Base-by-base conservation (phyloP, 2,113 vertebrate genomes). In the Pollimyrus isidori region DNA sequence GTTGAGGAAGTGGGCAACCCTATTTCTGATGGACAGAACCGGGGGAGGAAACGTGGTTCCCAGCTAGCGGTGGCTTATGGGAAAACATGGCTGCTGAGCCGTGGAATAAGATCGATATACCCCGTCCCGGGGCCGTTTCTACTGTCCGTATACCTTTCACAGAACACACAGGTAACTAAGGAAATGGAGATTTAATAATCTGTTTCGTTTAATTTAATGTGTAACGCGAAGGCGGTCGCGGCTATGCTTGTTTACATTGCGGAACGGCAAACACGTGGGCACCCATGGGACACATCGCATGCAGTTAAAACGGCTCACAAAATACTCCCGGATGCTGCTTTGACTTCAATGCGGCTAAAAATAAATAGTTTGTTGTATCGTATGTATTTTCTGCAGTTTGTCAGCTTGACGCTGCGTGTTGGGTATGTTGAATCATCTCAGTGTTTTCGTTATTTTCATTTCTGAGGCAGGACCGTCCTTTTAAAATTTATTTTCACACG, bases 101-200 rank as follows among this genome's bases (percentile, higher is more conserved):
- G 10, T 94, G 94, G 93, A 94, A 94, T 89, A 93, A 88, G 89
- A 39, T 91, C 17, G 35, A 91, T n/a, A 88, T 94, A 87, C 90
- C 89, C 0, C 89, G 30, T 88, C 93, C 93, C 11, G 87, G 92
- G 21, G 90, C 90, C 35, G 46, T 86, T 23, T 92, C 91, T 13
- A 88, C 62, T 1, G 89, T 91, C 42, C 80, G 86, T 7, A 80
- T 94, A 35, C 49, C 35, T 0, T 91, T 91, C 88, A 83, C 19
- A 39, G 50, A 15, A 1, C 11, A 19, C 21, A 88, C 87, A 87
- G 93, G 94, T 94, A 92, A 69, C n/a, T 69, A 30, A 26, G 10
- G 10, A 30, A 26, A 30, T 30, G 13, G 73, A 17, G 15, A 80
- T 42, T 80, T 80, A 80, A 42, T 80, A 17, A 6, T 15, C 4